Evolutionary conservation across 2,113 vertebrate genomes (phyloP), one percentile per base, ranked within the genome.

Genomic region (Dascyllus trimaculatus): DNA sequence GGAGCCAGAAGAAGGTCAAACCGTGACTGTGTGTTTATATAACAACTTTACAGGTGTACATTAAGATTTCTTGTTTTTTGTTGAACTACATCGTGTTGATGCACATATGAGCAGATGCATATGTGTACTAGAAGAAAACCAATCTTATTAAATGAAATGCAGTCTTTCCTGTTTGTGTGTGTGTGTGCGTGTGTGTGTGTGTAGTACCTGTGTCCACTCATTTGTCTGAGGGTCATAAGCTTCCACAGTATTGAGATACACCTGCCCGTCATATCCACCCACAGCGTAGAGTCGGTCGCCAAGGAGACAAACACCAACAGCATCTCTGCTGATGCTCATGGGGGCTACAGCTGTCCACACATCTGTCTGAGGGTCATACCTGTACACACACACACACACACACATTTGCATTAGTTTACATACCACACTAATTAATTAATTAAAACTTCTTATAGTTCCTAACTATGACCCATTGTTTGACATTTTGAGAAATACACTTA

Each of bases 281-380:
- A 99, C 98, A 10, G 98, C 98, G 13, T 98, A 99, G 43, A 99
- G 79, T 43, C 96, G 96, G 90, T 99, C 97, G 3, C 98, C 98
- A n/a, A 99, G 96, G 72, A 99, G 95, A 91, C 98, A 99, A 43
- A 99, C 97, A 9, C 98, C 98, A 56, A 99, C 98, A 0, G 98
- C 98, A 59, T 99, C 98, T 88, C 98, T 95, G 93, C 98, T 98
- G 80, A 99, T 95, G 89, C 97, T 99, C 97, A 99, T 98, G 9
- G 98, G 97, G 17, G 98, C 97, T 29, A 99, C 98, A n/a, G 97
- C 94, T 8, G 98, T 99, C 98, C 98, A 99, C 81, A 93, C 89
- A 49, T 99, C 98, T 54, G 98, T 99, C 94, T 99, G 98, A 35
- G 98, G 98, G 92, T 99, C 98, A 75, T 98, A 99, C 87, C 98